Evolutionary conservation across 2,888 invertebrate genomes (phyloP).

Genomic region (Venustoraphidia nigricollis): DNA sequence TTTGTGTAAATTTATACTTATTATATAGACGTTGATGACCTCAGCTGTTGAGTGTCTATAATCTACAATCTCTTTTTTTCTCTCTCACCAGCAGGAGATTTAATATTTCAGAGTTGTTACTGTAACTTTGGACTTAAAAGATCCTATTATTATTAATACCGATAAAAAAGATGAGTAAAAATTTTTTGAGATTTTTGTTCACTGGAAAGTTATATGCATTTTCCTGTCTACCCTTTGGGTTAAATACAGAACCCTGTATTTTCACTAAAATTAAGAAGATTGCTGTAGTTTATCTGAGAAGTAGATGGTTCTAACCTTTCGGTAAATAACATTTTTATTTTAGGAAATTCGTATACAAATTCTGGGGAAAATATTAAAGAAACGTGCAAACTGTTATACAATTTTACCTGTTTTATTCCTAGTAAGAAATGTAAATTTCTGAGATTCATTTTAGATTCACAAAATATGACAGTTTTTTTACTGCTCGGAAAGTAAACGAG

Average conservation of each 20-base stretch:
- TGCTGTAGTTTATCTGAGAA: slow-evolving; percentile 3
- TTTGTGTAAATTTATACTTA: too few species aligned
- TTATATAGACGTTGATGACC: too few species aligned
- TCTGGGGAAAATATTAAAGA: slow-evolving; percentile 7
- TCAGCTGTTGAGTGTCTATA: too few species aligned
- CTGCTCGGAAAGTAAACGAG: too few species aligned
- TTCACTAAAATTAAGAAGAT: slow-evolving; percentile 13
- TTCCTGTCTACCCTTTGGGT: slow-evolving; percentile 10
- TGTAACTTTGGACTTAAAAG: slow-evolving; percentile 8
- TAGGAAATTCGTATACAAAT: slow-evolving; percentile 6
- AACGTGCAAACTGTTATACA: slow-evolving; percentile 6
- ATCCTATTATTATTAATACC: slow-evolving; percentile 10
- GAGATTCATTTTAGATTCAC: too few species aligned
- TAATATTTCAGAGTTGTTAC: slow-evolving; percentile 4
- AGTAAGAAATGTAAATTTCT: too few species aligned
- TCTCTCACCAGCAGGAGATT: slow-evolving; percentile 1
- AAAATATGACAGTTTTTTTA: too few species aligned
- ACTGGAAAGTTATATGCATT: slow-evolving; percentile 7
- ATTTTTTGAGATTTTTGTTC: slow-evolving; percentile 10
- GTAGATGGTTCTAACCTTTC: slow-evolving; percentile 11
- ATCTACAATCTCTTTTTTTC: too few species aligned
- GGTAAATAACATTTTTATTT: slow-evolving; percentile 13
- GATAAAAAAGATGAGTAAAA: slow-evolving; percentile 3
- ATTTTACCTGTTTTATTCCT: too few species aligned
- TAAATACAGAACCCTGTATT: slow-evolving; percentile 9